These are phyloP conservation scores for Eueides isabella DNA, from an alignment of 1,140 invertebrate genomes.

Conservation along the genomic window DNA sequence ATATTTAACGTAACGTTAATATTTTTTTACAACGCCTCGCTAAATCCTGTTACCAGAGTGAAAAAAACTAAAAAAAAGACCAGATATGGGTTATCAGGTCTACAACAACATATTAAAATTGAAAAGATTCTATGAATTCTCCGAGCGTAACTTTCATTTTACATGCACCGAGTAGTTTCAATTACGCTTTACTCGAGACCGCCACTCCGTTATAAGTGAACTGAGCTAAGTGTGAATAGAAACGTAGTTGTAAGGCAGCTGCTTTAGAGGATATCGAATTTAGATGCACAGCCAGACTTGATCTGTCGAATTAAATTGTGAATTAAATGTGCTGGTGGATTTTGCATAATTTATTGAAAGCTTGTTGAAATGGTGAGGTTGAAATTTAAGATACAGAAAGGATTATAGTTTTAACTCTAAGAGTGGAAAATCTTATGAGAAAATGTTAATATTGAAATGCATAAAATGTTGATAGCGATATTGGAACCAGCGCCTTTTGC, in stretches of 20 bases:
- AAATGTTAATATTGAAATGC: too few species aligned
- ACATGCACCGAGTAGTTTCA: constrained; percentile 35
- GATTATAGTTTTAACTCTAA: neutral
- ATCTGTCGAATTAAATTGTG: constrained; percentile 31
- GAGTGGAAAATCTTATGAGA: neutral
- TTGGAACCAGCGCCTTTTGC: too few species aligned
- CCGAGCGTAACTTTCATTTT: constrained; percentile 23
- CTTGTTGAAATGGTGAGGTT: neutral
- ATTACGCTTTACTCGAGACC: constrained; percentile 35
- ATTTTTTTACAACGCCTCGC: too few species aligned
- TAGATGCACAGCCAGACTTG: constrained; percentile 23
- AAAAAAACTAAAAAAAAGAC: too few species aligned
- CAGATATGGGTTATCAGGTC: too few species aligned
- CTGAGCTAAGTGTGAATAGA: constrained; percentile 26
- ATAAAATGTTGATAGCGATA: too few species aligned
- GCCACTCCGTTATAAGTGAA: constrained; percentile 21
- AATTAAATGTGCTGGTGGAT: constrained; percentile 13
- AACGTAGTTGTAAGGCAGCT: neutral
- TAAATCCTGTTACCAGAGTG: too few species aligned
- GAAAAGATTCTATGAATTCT: neutral
- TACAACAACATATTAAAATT: neutral
- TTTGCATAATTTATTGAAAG: constrained; percentile 11
- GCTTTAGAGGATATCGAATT: constrained; percentile 11
- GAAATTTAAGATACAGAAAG: neutral
- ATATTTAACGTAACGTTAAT: too few species aligned